Evolutionary conservation across 2,113 vertebrate species (phyloP).

Genomic region (Chionis minor): DNA sequence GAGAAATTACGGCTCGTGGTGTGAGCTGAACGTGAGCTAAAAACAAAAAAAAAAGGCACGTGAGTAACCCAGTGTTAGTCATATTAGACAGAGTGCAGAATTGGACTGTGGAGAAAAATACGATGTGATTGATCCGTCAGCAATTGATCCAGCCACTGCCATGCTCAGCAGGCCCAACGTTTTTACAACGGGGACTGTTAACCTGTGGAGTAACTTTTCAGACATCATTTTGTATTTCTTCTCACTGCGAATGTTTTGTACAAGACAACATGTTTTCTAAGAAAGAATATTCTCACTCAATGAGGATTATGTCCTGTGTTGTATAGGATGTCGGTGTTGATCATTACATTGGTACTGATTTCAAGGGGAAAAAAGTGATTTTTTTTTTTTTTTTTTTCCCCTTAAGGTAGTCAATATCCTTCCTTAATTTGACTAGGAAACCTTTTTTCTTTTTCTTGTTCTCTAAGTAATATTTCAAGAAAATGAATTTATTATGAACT

Average conservation of each 20-base stretch:
- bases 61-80: background rate
- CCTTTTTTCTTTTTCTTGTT: background rate
- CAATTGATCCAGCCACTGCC: background rate
- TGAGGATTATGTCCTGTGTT: background rate
- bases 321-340: background rate
- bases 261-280: background rate
- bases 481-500: background rate
- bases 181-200: background rate
- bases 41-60: background rate
- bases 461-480: background rate
- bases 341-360: background rate
- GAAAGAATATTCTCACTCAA: background rate
- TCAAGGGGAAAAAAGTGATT: background rate
- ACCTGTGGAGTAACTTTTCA: background rate
- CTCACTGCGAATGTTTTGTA: background rate
- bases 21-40: background rate
- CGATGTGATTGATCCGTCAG: background rate
- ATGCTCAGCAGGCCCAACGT: background rate
- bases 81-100: background rate
- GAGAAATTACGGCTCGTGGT: rapidly evolving
- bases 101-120: background rate
- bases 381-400: too few species aligned
- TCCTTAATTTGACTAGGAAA: background rate
- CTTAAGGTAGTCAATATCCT: background rate
- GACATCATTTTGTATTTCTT: background rate